These are phyloP conservation scores for Megaceryle torquata DNA, from an alignment of 2,113 vertebrate genomes.

Conservation along the genomic window DNA sequence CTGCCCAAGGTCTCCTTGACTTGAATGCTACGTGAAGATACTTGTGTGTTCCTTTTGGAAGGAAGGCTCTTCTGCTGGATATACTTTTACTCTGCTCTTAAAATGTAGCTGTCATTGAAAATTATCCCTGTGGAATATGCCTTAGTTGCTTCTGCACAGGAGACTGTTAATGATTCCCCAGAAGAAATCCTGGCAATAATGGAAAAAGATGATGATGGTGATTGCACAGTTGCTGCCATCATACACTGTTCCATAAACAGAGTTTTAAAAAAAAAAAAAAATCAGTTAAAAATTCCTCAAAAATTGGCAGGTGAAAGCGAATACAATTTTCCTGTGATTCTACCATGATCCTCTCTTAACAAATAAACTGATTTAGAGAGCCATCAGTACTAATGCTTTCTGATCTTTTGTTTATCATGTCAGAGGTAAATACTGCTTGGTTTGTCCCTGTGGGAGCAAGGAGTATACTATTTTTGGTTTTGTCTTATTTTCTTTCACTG, in stretches of 20 bases:
- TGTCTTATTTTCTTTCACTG: constrained; percentile 14
- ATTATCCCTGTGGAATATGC: not conserved
- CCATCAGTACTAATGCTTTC: constrained; percentile 70
- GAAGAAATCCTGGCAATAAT: not conserved
- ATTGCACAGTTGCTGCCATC: not conserved
- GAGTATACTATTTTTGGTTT: not conserved
- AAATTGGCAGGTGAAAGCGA: constrained; percentile 34
- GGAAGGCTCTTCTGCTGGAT: not conserved
- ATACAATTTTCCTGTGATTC: constrained; percentile 52
- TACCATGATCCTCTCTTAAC: constrained; percentile 48
- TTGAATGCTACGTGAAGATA: accelerated
- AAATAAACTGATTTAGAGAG: constrained; percentile 51
- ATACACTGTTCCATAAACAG: not conserved
- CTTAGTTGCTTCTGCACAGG: not conserved
- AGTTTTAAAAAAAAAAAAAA: not conserved
- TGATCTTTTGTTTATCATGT: constrained; percentile 72
- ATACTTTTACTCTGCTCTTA: not conserved
- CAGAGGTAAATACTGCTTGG: constrained; percentile 69
- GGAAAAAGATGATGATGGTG: not conserved
- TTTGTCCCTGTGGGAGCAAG: constrained; percentile 55
- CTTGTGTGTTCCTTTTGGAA: not conserved
- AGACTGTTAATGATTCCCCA: not conserved
- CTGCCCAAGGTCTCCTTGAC: not conserved
- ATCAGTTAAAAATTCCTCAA: not conserved
- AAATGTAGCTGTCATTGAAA: not conserved